These are phyloP conservation scores for Chanos chanos DNA, from an alignment of 2,797 vertebrate species.

Conservation along the genomic window DNA sequence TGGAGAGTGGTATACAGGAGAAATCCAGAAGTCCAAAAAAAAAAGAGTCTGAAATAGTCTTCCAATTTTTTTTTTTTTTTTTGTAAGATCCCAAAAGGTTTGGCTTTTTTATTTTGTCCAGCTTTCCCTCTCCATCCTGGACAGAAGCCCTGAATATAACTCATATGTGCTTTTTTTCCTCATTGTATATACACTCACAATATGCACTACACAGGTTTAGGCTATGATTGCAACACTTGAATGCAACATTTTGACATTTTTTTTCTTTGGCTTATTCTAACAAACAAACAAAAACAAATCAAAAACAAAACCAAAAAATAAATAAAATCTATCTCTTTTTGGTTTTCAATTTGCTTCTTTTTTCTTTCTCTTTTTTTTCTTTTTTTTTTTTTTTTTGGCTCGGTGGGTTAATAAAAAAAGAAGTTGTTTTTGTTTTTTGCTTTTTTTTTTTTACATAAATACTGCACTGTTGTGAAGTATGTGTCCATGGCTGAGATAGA, in stretches of 20 bases:
- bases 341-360: slow-evolving; percentile 69
- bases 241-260: slow-evolving; percentile 47
- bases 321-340: slow-evolving; percentile 70
- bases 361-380: slow-evolving; percentile 66
- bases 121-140: slow-evolving; percentile 62
- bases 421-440: slow-evolving; percentile 53
- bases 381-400: slow-evolving; percentile 75
- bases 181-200: slow-evolving; percentile 59
- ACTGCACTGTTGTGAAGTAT: slow-evolving; percentile 60
- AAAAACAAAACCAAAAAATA: slow-evolving; percentile 55
- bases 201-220: slow-evolving; percentile 68
- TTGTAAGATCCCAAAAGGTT: slow-evolving; percentile 69
- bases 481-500: slow-evolving; percentile 62
- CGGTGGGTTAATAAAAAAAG: slow-evolving; percentile 58
- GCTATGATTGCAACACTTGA: slow-evolving; percentile 63
- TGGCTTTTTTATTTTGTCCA: slow-evolving; percentile 60
- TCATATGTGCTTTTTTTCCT: slow-evolving; percentile 67
- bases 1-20: slow-evolving; percentile 60
- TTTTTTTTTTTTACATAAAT: slow-evolving; percentile 68
- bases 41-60: slow-evolving; percentile 41
- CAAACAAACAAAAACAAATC: slow-evolving; percentile 59
- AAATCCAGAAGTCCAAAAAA: slow-evolving; percentile 61
- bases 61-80: too few relatives aligned
- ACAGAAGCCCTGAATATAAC: slow-evolving; percentile 68
- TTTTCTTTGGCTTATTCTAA: slow-evolving; percentile 69